Conservation (phyloP, 2,113 vertebrate species). For the Strix aluco region DNA sequence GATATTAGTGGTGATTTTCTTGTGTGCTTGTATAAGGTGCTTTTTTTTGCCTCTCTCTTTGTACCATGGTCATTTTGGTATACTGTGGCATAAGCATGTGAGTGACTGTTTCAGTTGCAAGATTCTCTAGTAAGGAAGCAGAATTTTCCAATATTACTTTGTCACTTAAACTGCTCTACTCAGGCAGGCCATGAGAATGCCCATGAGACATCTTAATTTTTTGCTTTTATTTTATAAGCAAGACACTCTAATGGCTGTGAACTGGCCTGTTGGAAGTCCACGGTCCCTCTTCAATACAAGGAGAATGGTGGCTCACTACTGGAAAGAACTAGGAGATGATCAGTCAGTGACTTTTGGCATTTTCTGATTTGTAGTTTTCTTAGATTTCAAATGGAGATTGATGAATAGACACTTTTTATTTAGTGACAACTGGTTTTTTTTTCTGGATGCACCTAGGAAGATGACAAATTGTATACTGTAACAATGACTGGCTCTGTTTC, state of each 20-base stretch:
- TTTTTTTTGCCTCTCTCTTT: background rate
- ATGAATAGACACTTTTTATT: background rate
- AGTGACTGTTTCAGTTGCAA: background rate
- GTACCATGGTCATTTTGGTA: background rate
- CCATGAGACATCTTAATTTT: background rate
- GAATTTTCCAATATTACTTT: background rate
- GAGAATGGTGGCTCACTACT: background rate
- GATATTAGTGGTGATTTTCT: conserved; percentile 3
- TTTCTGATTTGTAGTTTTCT: background rate
- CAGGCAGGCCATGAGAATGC: background rate
- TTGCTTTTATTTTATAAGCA: background rate
- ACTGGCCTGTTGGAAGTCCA: background rate
- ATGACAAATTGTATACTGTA: background rate
- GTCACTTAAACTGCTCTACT: background rate
- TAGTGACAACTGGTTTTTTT: background rate
- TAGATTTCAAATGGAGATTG: background rate
- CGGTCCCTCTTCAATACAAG: background rate
- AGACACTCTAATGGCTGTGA: background rate
- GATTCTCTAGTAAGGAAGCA: background rate
- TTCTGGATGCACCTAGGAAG: background rate
- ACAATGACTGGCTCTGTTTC: accelerated
- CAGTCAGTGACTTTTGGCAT: background rate
- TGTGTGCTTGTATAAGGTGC: background rate
- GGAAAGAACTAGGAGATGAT: background rate
- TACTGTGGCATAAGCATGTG: background rate